Conservation (phyloP, 1,140 invertebrate genomes). For the Sycophila sp. region DNA sequence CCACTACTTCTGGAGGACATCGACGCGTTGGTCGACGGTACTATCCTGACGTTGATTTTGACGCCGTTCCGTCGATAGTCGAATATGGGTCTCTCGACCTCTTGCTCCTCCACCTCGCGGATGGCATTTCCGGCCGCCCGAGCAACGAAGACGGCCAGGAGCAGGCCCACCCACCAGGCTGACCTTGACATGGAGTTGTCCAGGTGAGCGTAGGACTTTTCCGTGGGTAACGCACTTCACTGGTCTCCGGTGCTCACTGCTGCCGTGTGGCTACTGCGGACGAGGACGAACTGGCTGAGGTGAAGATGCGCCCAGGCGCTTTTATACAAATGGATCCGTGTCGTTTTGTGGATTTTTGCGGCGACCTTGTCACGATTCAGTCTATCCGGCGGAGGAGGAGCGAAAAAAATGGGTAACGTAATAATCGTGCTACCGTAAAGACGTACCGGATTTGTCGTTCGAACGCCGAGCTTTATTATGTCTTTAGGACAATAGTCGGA, state of each 20-base stretch:
- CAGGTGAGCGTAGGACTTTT: slow-evolving; percentile 3
- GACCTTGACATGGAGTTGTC: too few species aligned
- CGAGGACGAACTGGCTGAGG: neutral
- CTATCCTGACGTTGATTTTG: slow-evolving; percentile 52
- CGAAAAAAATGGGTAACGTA: slow-evolving; percentile 29
- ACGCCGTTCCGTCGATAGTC: slow-evolving; percentile 55
- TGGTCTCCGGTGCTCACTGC: neutral
- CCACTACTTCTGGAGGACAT: neutral
- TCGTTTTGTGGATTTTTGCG: slow-evolving; percentile 53
- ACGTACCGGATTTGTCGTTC: slow-evolving; percentile 3
- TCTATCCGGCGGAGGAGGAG: slow-evolving; percentile 45
- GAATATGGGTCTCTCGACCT: slow-evolving; percentile 47
- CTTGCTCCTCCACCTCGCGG: slow-evolving; percentile 33
- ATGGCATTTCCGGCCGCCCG: slow-evolving; percentile 24
- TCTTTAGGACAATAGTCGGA: slow-evolving; percentile 10
- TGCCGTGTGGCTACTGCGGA: neutral
- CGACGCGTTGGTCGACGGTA: slow-evolving; percentile 46
- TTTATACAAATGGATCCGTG: slow-evolving; percentile 63
- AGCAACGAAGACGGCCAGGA: slow-evolving; percentile 21
- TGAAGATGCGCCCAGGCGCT: slow-evolving; percentile 27
- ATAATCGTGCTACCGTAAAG: slow-evolving; percentile 30
- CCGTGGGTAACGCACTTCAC: slow-evolving; percentile 21
- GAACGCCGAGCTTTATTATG: slow-evolving; percentile 35
- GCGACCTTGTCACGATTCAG: slow-evolving; percentile 59
- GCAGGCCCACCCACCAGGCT: neutral